Base-by-base conservation (phyloP, 1,140 invertebrate genomes). In the Parapsyche elsis region DNA sequence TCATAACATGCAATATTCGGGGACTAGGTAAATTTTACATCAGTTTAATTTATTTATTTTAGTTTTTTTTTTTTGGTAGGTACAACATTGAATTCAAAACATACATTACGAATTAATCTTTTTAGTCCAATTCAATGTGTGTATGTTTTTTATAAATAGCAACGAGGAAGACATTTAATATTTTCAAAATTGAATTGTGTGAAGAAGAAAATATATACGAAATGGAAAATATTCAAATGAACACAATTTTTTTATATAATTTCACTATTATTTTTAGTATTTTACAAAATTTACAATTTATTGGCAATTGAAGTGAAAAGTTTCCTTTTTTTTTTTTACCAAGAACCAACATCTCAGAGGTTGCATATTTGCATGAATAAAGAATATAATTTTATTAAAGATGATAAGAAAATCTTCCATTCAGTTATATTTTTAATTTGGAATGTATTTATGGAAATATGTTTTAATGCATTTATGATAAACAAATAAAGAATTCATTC, bases 1-100 rank as follows among this genome's bases (percentile, higher is more conserved):
- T 24, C 16, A 46, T 59, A 73, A 77, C 53, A 61, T 81, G 76
- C 64, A 78, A 74, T 38, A 57, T 71, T 75, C 49, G 67, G 73
- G 70, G 81, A 82, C 81, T 82, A 82, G 81, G 53, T 80, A 30
- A 79, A 59, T 70, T 19, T 79, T 49, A 46, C 79, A 79, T 71
- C 75, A 78, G 75, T 79, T 71, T 79, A 71, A 71, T 26, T 53
- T 5, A 53, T 53, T 53, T 53, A 53, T 5, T 53, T 53, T 53
- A 14, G 2, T 53, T 2, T 2, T 53, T 53, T 53, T 12, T 53
- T 53, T 53, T 53, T 53, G 49, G 10, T 79, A 74, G 81, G 81
- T 79, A 46, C 38, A 44, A 74, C 14, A 74, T 44, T 10, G 38
- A 45, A 38, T 46, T 74, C 5, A 46, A 23, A 61, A 61, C 46